These are phyloP conservation scores for Tenebrio molitor DNA, from an alignment of 1,140 invertebrate species.

Conservation along the genomic window DNA sequence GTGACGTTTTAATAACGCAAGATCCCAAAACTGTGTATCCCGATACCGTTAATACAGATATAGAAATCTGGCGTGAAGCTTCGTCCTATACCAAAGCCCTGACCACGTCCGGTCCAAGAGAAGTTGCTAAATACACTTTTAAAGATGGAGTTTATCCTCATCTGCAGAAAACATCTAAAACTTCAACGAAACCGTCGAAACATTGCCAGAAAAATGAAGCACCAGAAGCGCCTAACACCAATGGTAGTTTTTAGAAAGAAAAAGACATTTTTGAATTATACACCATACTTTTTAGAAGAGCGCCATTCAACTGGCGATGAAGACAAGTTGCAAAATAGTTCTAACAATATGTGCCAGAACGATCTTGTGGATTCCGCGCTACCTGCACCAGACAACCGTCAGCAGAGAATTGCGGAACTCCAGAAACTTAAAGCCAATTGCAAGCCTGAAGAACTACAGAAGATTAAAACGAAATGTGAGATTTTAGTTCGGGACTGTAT, in stretches of 20 bases:
- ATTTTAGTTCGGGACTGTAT: slow-evolving; percentile 81
- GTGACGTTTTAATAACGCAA: slow-evolving; percentile 85
- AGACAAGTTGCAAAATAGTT: slow-evolving; percentile 63
- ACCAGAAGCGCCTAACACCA: slow-evolving; percentile 54
- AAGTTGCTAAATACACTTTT: slow-evolving; percentile 62
- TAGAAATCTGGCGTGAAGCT: slow-evolving; percentile 81
- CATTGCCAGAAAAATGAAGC: slow-evolving; percentile 62
- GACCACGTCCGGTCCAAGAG: slow-evolving; percentile 69
- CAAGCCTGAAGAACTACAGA: slow-evolving; percentile 83
- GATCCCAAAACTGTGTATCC: slow-evolving; percentile 73
- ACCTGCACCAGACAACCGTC: slow-evolving; percentile 74
- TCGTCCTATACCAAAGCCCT: slow-evolving; percentile 77
- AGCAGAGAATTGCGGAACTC: slow-evolving; percentile 76
- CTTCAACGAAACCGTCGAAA: slow-evolving; percentile 48
- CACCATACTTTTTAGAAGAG: slow-evolving; percentile 53
- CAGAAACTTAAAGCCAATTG: slow-evolving; percentile 84
- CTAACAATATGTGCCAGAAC: slow-evolving; percentile 69
- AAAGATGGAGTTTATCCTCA: slow-evolving; percentile 56
- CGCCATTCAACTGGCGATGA: slow-evolving; percentile 55
- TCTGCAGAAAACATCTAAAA: slow-evolving; percentile 53
- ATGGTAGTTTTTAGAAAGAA: slow-evolving; percentile 43
- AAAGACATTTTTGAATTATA: not conserved
- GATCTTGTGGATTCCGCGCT: slow-evolving; percentile 79
- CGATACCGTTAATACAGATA: slow-evolving; percentile 77
- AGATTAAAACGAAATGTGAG: slow-evolving; percentile 74